Evolutionary conservation across 2,888 invertebrate species (phyloP).

Genomic region (Hyposoter dolosus): DNA sequence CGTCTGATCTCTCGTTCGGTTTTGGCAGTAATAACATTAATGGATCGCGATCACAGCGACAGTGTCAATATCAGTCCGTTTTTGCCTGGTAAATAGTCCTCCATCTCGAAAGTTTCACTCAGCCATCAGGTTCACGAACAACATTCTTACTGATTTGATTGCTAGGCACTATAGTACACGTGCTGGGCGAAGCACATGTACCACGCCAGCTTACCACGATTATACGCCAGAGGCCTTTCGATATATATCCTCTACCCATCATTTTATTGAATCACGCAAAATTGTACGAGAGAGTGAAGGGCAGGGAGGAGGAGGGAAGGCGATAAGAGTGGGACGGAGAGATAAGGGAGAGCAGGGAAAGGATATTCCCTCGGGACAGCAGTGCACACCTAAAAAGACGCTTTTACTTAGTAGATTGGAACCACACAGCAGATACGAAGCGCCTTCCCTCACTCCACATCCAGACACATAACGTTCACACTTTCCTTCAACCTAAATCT

Average conservation of each 20-base stretch:
- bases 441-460: constrained; percentile 18
- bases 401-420: constrained; percentile 82
- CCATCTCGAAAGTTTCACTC: constrained; percentile 12
- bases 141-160: constrained; percentile 59
- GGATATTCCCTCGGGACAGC: constrained; percentile 47
- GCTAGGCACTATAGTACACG: constrained; percentile 27
- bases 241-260: constrained; percentile 45
- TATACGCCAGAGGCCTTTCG: constrained; percentile 24
- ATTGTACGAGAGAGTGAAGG: constrained; percentile 57
- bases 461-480: constrained; percentile 9
- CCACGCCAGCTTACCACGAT: constrained; percentile 18
- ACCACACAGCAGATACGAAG: constrained; percentile 58
- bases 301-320: background rate
- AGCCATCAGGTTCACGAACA: constrained; percentile 6
- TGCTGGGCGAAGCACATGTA: constrained; percentile 10
- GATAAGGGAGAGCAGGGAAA: background rate
- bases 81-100: constrained; percentile 22
- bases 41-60: constrained; percentile 14
- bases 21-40: constrained; percentile 24
- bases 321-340: constrained; percentile 60
- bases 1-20: background rate
- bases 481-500: constrained; percentile 31
- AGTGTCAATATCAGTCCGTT: constrained; percentile 11
- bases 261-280: constrained; percentile 75
- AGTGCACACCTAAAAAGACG: constrained; percentile 64